Percentiles rank a stretch among this genome's conserved stretches.
These are phyloP conservation scores for Fulmarus glacialis DNA, from an alignment of 2,113 vertebrate genomes.

Conservation along the genomic window DNA sequence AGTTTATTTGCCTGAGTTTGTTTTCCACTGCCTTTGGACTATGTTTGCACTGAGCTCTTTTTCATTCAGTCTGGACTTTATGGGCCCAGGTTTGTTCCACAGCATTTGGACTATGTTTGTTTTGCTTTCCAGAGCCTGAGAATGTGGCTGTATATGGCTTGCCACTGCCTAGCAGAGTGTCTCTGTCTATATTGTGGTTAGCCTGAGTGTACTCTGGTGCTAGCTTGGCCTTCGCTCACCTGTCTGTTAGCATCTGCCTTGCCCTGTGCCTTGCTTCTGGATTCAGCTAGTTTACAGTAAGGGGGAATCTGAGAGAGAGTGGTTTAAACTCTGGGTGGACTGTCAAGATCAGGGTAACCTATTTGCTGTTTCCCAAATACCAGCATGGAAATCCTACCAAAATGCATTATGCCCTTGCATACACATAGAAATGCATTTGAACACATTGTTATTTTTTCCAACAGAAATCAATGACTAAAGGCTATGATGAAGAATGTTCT, in stretches of 20 bases:
- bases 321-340: neutral
- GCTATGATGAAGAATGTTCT: neutral
- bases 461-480: neutral
- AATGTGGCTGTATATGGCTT: neutral
- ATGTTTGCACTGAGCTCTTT: constrained; percentile 59
- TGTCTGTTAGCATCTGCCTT: neutral
- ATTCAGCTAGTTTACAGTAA: neutral
- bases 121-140: constrained; percentile 64
- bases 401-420: neutral
- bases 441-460: neutral
- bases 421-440: neutral
- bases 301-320: neutral
- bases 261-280: neutral
- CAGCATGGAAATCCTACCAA: neutral
- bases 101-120: constrained; percentile 53
- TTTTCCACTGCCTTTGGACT: constrained; percentile 66
- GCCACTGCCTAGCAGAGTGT: neutral
- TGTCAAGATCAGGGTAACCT: neutral
- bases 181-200: neutral
- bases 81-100: constrained; percentile 45
- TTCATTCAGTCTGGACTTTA: constrained; percentile 57
- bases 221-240: neutral
- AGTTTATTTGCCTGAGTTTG: constrained; percentile 70
- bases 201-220: neutral
- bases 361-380: neutral